These are phyloP conservation scores for Arctocebus calabarensis DNA, from an alignment of 2,797 vertebrate genomes.

Conservation along the genomic window DNA sequence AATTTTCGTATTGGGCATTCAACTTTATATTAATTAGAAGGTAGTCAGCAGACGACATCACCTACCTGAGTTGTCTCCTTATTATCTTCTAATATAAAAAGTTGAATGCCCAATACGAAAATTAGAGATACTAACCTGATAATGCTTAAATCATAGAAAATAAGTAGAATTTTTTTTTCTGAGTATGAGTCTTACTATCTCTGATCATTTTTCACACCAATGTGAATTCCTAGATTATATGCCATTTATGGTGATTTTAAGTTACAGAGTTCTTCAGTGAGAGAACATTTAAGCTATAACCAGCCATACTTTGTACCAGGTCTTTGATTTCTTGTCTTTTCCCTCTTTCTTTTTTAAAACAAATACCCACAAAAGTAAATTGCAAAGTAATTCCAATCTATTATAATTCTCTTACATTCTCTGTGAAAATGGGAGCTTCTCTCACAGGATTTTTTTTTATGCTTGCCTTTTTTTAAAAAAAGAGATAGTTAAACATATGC, in stretches of 20 bases:
- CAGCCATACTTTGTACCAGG: conserved; percentile 58
- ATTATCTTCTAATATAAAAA: conserved; percentile 47
- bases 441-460: neutral
- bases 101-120: conserved; percentile 50
- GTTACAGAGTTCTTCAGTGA: conserved; percentile 54
- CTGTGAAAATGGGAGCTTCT: neutral
- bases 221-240: conserved; percentile 53
- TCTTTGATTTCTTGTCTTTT: conserved; percentile 22
- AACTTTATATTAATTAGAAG: conserved; percentile 65
- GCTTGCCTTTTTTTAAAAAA: neutral
- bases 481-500: too few species aligned
- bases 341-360: too few species aligned
- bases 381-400: neutral
- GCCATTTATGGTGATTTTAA: conserved; percentile 79
- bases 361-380: conserved; percentile 59
- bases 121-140: conserved; percentile 60
- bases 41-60: neutral
- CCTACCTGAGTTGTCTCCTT: neutral
- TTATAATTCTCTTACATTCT: neutral
- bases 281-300: conserved; percentile 67
- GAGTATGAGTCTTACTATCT: neutral
- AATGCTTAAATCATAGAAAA: conserved; percentile 52
- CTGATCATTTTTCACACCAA: conserved; percentile 70
- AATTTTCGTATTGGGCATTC: conserved; percentile 44
- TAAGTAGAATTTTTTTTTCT: conserved; percentile 67